These are phyloP conservation scores for Caenorhabditis brenneri DNA, from an alignment of 1,140 invertebrate genomes.

Conservation along the genomic window DNA sequence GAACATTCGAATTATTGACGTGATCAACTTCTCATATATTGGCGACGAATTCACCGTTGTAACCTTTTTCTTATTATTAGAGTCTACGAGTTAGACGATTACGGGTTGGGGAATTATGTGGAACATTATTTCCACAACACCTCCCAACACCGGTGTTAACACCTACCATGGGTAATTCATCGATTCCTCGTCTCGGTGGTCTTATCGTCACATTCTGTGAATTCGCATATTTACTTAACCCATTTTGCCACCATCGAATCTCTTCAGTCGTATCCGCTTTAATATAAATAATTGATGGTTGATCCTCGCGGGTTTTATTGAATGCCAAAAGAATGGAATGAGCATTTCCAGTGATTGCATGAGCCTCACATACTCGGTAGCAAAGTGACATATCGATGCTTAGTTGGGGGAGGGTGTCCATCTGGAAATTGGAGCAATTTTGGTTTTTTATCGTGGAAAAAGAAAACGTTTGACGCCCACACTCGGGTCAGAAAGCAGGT, in stretches of 20 bases:
- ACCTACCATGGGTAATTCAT: background rate
- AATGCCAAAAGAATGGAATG: conserved; percentile 56
- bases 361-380: conserved; percentile 69
- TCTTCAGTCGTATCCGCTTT: conserved; percentile 69
- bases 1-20: no score
- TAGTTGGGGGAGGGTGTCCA: conserved; percentile 90
- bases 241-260: conserved; percentile 63
- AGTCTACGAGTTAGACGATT: no score
- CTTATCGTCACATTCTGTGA: background rate
- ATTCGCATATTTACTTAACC: background rate
- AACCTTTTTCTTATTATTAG: no score
- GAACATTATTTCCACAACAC: no score
- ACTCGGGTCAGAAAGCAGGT: no score
- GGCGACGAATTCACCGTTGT: no score
- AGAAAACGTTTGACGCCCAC: no score
- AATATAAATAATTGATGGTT: conserved; percentile 66
- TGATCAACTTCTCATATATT: no score
- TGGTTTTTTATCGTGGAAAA: no score
- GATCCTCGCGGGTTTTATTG: conserved; percentile 47
- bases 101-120: no score
- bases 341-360: conserved; percentile 64
- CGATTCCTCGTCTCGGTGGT: conserved; percentile 11
- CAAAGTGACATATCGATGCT: conserved; percentile 84
- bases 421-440: conserved; percentile 75
- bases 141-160: no score